Evolutionary conservation across 2,797 vertebrate species (phyloP).

Genomic region (Megalops cyprinoides): DNA sequence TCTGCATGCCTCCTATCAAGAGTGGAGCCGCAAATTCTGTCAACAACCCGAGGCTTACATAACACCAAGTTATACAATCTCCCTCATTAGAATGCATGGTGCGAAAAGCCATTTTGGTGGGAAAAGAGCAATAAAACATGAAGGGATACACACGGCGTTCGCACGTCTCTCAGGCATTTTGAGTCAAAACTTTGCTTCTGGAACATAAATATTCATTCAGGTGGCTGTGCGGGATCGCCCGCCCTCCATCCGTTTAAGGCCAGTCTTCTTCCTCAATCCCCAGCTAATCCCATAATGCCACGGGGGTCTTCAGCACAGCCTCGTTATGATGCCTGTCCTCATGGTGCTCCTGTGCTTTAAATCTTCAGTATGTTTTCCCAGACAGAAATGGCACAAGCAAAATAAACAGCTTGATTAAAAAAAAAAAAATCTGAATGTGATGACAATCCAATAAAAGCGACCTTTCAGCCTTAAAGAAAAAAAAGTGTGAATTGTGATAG

Average conservation of each 20-base stretch:
- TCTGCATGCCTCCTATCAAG: neutral
- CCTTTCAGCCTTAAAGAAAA: neutral
- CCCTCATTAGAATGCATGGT: constrained; percentile 4
- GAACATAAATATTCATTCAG: constrained; percentile 1
- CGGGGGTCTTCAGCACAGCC: neutral
- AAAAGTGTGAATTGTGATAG: neutral
- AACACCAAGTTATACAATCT: constrained; percentile 10
- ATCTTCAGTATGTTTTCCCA: neutral
- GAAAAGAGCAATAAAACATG: neutral
- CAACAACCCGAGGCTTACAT: constrained; percentile 16
- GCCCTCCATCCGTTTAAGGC: neutral
- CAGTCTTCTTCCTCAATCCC: neutral
- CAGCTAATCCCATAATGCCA: neutral
- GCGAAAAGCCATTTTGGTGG: neutral
- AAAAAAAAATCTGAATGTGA: neutral
- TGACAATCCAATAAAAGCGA: neutral
- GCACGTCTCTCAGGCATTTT: neutral
- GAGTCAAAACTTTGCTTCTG: neutral
- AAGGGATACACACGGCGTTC: neutral
- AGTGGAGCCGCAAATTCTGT: neutral
- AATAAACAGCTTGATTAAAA: neutral
- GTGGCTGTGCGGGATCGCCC: neutral
- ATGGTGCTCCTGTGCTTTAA: neutral
- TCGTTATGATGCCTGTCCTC: neutral
- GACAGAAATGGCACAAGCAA: neutral